Percentiles rank a stretch among this genome's conserved stretches.
Conservation (phyloP, 1,140 invertebrate genomes). For the Drosophila pseudoananassae region DNA sequence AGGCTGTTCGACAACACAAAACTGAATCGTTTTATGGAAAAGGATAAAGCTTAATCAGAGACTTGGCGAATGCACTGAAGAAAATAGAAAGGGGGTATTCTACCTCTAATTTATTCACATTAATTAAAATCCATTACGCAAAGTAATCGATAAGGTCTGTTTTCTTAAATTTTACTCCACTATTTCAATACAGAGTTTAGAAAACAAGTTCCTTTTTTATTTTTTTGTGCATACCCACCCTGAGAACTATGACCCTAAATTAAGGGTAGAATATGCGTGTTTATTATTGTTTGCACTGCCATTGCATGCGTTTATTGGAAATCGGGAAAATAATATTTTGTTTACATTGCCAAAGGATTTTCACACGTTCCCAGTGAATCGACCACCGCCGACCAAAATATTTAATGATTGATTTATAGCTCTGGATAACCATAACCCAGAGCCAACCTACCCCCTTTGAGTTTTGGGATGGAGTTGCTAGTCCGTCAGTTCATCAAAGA, state of each 20-base stretch:
- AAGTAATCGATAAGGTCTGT: too few species aligned
- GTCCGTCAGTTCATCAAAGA: constrained; percentile 69
- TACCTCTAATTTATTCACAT: too few species aligned
- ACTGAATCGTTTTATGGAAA: constrained; percentile 14
- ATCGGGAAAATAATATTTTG: constrained; percentile 71
- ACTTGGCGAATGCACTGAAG: not conserved
- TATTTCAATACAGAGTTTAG: not conserved
- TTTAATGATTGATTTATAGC: constrained; percentile 79
- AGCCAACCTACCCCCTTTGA: constrained; percentile 13
- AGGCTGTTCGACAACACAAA: constrained; percentile 36
- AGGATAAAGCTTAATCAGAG: too few species aligned
- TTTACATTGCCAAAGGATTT: constrained; percentile 75
- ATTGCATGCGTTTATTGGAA: constrained; percentile 58
- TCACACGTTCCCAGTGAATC: constrained; percentile 63
- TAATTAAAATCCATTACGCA: too few species aligned
- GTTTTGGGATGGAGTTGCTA: not conserved
- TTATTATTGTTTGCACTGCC: constrained; percentile 56
- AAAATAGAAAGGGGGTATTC: not conserved
- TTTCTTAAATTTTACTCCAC: not conserved
- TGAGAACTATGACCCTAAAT: not conserved
- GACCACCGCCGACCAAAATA: constrained; percentile 45
- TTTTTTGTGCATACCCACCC: constrained; percentile 4
- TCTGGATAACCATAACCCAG: constrained; percentile 20
- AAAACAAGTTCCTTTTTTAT: not conserved
- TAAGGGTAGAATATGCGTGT: constrained; percentile 21